These are phyloP conservation scores for Cottus gobio DNA, from an alignment of 2,113 vertebrate genomes.

Conservation along the genomic window DNA sequence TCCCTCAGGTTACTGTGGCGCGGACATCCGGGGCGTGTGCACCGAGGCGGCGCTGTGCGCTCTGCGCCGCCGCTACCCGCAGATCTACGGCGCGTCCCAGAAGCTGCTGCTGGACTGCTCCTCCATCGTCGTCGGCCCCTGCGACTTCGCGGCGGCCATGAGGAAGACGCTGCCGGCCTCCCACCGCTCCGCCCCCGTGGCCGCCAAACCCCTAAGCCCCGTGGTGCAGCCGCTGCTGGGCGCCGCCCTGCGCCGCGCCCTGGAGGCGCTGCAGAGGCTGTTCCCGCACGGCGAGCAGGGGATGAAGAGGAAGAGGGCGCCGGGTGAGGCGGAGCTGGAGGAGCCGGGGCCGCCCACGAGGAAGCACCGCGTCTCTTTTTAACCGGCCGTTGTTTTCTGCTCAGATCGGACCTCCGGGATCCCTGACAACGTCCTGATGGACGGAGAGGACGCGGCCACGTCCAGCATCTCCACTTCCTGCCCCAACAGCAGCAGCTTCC, in stretches of 20 bases:
- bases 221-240: constrained; percentile 86
- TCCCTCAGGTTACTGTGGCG: constrained; percentile 91
- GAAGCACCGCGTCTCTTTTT: too few species aligned
- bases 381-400: too few species aligned
- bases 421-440: too few species aligned
- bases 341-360: too few species aligned
- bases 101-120: constrained; percentile 88
- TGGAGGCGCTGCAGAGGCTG: constrained; percentile 82
- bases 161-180: constrained; percentile 87
- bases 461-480: too few species aligned
- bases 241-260: constrained; percentile 75
- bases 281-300: constrained; percentile 88
- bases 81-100: constrained; percentile 88
- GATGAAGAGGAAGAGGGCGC: constrained; percentile 79
- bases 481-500: too few species aligned
- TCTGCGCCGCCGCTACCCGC: constrained; percentile 90
- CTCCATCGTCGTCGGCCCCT: constrained; percentile 86
- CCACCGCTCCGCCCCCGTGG: constrained; percentile 82
- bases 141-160: constrained; percentile 89
- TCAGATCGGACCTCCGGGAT: constrained; percentile 68
- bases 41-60: constrained; percentile 91
- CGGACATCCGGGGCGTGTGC: constrained; percentile 92
- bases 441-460: too few species aligned
- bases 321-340: too few species aligned
- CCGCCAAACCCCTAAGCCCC: constrained; percentile 83